Percentiles rank a stretch among this genome's conserved stretches.
Conservation (phyloP, 2,888 invertebrate genomes). For the Cheilosia impressa region DNA sequence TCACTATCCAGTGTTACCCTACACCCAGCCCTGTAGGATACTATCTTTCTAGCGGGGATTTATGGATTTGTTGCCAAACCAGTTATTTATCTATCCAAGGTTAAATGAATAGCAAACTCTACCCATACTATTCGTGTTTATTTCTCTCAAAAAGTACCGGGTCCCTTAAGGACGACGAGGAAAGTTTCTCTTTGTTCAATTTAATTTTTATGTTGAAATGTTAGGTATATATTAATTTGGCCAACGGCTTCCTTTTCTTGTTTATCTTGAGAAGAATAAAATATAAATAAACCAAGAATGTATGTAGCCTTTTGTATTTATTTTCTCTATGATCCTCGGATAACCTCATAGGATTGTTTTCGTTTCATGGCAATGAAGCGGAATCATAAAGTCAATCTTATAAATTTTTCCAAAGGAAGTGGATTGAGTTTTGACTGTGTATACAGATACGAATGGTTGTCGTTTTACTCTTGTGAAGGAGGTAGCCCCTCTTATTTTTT, state of each 20-base stretch:
- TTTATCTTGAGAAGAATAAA: background rate
- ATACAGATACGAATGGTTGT: too few species aligned
- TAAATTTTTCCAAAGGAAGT: background rate
- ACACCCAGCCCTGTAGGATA: too few species aligned
- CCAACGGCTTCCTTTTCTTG: background rate
- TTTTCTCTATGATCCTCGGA: background rate
- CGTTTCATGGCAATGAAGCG: background rate
- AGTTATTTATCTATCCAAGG: too few species aligned
- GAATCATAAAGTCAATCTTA: constrained; percentile 4
- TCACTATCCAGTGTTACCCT: too few species aligned
- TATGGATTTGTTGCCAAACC: too few species aligned
- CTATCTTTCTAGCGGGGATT: too few species aligned
- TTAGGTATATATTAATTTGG: background rate
- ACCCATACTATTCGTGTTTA: too few species aligned
- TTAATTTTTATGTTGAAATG: background rate
- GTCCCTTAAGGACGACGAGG: too few species aligned
- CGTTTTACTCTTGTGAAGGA: too few species aligned
- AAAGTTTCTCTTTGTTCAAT: background rate
- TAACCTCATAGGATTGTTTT: background rate
- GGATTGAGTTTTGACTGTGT: background rate
- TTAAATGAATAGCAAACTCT: too few species aligned
- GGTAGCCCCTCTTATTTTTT: too few species aligned
- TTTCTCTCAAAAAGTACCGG: too few species aligned
- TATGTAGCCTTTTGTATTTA: background rate
- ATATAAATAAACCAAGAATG: background rate